These are phyloP conservation scores for Podotricha telesiphe DNA, from an alignment of 2,888 invertebrate genomes.

Conservation along the genomic window DNA sequence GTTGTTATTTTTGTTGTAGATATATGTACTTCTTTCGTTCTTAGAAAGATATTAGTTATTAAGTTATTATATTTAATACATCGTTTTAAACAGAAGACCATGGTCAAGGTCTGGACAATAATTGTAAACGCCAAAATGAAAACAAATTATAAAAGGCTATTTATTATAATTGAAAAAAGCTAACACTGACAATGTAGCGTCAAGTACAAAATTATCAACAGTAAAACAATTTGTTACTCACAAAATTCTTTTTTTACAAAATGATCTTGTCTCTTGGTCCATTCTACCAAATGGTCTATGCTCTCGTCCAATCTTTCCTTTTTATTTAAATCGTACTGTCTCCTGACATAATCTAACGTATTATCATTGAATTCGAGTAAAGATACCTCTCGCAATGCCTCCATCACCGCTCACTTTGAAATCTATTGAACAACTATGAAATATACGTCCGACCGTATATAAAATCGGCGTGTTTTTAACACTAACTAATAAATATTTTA, in stretches of 20 bases:
- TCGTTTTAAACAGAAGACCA: too few relatives aligned
- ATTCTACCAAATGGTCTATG: conserved; percentile 52
- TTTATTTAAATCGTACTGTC: conserved; percentile 49
- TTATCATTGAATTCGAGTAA: conserved; percentile 45
- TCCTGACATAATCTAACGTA: conserved; percentile 50
- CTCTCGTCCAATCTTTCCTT: conserved; percentile 50
- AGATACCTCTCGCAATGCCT: conserved; percentile 4
- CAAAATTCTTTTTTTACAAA: conserved; percentile 55
- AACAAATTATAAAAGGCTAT: too few relatives aligned
- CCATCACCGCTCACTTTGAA: conserved; percentile 15
- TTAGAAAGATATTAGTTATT: too few relatives aligned
- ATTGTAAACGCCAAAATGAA: too few relatives aligned
- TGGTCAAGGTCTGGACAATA: too few relatives aligned
- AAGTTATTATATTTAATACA: too few relatives aligned
- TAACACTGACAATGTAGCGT: background rate
- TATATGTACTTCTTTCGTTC: too few relatives aligned
- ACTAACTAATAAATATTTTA: background rate
- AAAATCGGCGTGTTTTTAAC: background rate
- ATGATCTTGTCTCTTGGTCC: conserved; percentile 59
- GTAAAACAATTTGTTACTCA: conserved; percentile 47
- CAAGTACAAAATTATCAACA: background rate
- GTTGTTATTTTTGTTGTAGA: too few relatives aligned
- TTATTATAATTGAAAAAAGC: too few relatives aligned
- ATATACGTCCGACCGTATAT: background rate
- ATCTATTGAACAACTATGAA: background rate